These are phyloP conservation scores for Penaeus chinensis DNA, from an alignment of 1,140 invertebrate species.

Conservation along the genomic window DNA sequence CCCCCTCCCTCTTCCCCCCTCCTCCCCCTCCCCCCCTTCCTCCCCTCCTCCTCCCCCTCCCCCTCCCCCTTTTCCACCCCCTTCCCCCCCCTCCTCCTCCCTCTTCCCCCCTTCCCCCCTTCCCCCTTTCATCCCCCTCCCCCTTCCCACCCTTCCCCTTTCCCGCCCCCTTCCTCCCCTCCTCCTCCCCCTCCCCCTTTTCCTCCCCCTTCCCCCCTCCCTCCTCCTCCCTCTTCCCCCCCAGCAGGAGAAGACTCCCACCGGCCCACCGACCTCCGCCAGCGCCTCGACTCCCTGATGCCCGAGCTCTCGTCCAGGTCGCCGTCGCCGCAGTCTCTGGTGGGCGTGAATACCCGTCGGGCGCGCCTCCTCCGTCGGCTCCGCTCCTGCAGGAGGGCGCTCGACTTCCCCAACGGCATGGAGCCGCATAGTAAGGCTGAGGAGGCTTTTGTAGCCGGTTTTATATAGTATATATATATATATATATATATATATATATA, in stretches of 20 bases:
- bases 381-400: neutral
- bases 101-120: too few species aligned
- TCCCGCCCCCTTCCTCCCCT: too few species aligned
- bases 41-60: too few species aligned
- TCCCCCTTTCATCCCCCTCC: too few species aligned
- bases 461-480: too few species aligned
- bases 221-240: neutral
- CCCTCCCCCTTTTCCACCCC: too few species aligned
- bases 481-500: too few species aligned
- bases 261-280: constrained; percentile 1
- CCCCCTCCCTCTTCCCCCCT: too few species aligned
- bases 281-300: constrained; percentile 24
- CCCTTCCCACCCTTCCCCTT: too few species aligned
- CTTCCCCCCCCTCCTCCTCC: too few species aligned
- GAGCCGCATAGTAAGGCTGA: constrained; percentile 44
- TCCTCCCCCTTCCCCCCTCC: neutral
- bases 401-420: constrained; percentile 30
- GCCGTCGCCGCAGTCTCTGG: constrained; percentile 4
- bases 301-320: neutral
- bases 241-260: neutral
- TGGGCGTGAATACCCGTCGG: constrained; percentile 26
- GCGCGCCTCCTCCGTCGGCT: constrained; percentile 17
- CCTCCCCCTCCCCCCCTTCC: too few species aligned
- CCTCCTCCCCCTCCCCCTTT: too few species aligned
- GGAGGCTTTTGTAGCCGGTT: neutral